Percentiles rank a stretch among this genome's conserved stretches.
phyloP scores from a whole-genome alignment of 2,888 invertebrate species.

The Iphiclides podalirius region DNA sequence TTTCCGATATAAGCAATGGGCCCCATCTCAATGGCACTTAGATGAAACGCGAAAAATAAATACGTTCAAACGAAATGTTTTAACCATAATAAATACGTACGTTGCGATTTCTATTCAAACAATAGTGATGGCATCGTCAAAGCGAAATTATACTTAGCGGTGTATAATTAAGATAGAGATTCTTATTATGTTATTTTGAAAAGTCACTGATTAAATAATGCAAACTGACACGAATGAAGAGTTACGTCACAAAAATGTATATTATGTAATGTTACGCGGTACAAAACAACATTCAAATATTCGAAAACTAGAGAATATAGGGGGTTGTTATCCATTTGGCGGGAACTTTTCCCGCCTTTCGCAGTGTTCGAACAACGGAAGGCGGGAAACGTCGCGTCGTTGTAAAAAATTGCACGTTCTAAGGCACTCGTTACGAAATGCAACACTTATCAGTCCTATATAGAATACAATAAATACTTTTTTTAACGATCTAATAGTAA shows the following conservation, averaged over 20 bases:
- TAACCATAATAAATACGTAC: conserved; percentile 1
- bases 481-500: conserved; percentile 16
- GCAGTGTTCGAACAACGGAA: not conserved
- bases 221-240: too few species aligned
- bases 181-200: too few species aligned
- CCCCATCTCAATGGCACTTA: conserved; percentile 16
- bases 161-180: conserved; percentile 22
- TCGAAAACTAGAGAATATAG: not conserved
- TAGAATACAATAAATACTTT: conserved; percentile 31
- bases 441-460: conserved; percentile 37
- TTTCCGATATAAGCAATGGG: conserved; percentile 6
- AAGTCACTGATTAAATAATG: not conserved
- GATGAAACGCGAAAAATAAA: conserved; percentile 6
- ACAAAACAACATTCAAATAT: too few species aligned
- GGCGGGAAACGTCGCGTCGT: not conserved
- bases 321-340: not conserved
- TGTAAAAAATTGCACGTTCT: conserved; percentile 36
- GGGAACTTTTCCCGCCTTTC: conserved; percentile 5
- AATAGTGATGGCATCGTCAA: conserved; percentile 4
- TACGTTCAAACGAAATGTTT: conserved; percentile 3
- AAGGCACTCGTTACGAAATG: conserved; percentile 47
- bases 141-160: conserved; percentile 17
- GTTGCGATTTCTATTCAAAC: too few species aligned
- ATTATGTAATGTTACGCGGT: not conserved
- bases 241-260: too few species aligned